These are phyloP conservation scores for Cardinalis cardinalis DNA, from an alignment of 2,113 vertebrate species.

Conservation along the genomic window DNA sequence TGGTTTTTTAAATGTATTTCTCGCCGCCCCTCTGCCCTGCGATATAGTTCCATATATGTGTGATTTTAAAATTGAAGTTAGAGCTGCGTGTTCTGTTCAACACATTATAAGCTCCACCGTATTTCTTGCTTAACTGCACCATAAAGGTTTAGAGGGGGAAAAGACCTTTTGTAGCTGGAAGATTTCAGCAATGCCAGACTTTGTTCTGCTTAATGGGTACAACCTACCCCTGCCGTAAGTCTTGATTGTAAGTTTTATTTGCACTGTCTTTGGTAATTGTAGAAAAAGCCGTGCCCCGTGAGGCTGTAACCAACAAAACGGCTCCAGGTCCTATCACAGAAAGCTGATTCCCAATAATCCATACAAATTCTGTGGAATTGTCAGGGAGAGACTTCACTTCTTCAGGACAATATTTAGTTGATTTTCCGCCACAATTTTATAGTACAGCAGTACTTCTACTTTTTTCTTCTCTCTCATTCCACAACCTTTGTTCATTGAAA, in stretches of 20 bases:
- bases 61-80: not conserved
- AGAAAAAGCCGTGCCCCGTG: not conserved
- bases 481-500: not conserved
- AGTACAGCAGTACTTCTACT: not conserved
- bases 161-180: not conserved
- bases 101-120: fast-evolving
- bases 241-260: not conserved
- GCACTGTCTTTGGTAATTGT: not conserved
- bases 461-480: not conserved
- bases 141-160: not conserved
- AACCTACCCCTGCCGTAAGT: not conserved
- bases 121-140: not conserved
- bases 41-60: fast-evolving
- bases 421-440: not conserved
- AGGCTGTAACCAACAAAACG: fast-evolving
- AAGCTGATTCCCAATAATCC: not conserved
- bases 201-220: not conserved
- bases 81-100: not conserved
- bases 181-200: not conserved
- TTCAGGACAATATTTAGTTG: not conserved
- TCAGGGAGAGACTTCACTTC: not conserved
- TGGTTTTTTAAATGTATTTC: not conserved
- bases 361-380: not conserved
- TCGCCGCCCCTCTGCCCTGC: fast-evolving
- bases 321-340: not conserved